Conservation (phyloP, 2,888 invertebrate genomes). For the Ethmia dodecea region DNA sequence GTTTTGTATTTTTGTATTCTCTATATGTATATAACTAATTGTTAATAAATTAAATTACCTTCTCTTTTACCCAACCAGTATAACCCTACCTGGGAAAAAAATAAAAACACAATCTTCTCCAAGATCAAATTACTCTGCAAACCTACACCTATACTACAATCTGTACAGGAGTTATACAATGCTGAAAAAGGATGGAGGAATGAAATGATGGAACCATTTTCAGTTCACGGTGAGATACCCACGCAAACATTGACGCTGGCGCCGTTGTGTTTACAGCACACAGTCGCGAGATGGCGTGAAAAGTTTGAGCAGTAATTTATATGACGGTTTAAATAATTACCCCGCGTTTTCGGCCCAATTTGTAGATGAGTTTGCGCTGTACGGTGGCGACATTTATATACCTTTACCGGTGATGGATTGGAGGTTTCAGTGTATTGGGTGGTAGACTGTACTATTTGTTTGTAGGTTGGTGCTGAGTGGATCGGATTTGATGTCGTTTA, state of each 20-base stretch:
- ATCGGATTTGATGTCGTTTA: too few relatives aligned
- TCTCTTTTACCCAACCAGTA: too few relatives aligned
- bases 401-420: too few relatives aligned
- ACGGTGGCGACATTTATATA: conserved; percentile 57
- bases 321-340: conserved; percentile 78
- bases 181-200: conserved; percentile 70
- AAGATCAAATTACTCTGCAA: too few relatives aligned
- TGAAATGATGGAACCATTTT: conserved; percentile 73
- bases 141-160: conserved; percentile 29
- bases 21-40: too few relatives aligned
- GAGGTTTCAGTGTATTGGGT: too few relatives aligned
- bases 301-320: conserved; percentile 76
- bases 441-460: too few relatives aligned
- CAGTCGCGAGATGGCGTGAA: conserved; percentile 50
- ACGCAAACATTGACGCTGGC: conserved; percentile 35
- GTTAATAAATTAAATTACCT: too few relatives aligned
- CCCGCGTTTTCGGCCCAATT: conserved; percentile 75
- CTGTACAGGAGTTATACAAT: conserved; percentile 53
- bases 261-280: conserved; percentile 37
- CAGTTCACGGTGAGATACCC: conserved; percentile 53
- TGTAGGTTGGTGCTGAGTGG: too few relatives aligned
- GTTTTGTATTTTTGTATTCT: too few relatives aligned
- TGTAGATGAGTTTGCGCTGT: conserved; percentile 63
- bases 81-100: too few relatives aligned
- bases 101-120: too few relatives aligned